Conservation (phyloP, 1,140 invertebrate species). For the Caenorhabditis tropicalis region DNA sequence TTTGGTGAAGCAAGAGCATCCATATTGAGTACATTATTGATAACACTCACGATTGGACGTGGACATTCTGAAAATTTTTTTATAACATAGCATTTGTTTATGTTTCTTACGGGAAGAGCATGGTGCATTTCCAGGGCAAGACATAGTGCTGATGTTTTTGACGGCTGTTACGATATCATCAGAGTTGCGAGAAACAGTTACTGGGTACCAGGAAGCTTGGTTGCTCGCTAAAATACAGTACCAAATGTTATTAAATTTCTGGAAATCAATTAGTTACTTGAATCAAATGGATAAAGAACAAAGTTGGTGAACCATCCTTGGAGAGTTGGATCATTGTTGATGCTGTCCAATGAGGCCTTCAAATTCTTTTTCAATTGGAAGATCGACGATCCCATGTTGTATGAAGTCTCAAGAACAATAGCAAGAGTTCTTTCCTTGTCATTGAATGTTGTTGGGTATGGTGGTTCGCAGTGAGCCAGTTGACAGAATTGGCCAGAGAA, state of each 20-base stretch:
- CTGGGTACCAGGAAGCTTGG: conserved; percentile 50
- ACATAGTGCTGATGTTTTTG: conserved; percentile 46
- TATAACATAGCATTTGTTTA: background rate
- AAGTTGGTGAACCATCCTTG: conserved; percentile 58
- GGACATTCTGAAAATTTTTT: conserved; percentile 43
- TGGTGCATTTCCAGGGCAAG: conserved; percentile 55
- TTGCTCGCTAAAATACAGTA: conserved; percentile 52
- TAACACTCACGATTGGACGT: conserved; percentile 52
- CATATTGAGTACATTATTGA: conserved; percentile 45
- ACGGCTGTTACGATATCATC: conserved; percentile 50
- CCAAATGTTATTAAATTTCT: background rate
- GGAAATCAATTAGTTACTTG: conserved; percentile 46
- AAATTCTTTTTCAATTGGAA: conserved; percentile 49
- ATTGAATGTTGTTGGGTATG: conserved; percentile 47
- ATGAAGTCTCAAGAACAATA: conserved; percentile 58
- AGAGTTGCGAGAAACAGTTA: conserved; percentile 29
- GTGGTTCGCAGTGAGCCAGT: conserved; percentile 52
- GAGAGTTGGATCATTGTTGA: conserved; percentile 39
- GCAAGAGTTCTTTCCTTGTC: conserved; percentile 56
- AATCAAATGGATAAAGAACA: conserved; percentile 61
- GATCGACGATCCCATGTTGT: conserved; percentile 49
- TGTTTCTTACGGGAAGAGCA: conserved; percentile 43
- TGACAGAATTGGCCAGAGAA: conserved; percentile 55
- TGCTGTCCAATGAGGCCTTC: conserved; percentile 41
- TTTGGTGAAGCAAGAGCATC: conserved; percentile 49